Base-by-base conservation (phyloP, 2,888 invertebrate species). In the Aelia acuminata region DNA sequence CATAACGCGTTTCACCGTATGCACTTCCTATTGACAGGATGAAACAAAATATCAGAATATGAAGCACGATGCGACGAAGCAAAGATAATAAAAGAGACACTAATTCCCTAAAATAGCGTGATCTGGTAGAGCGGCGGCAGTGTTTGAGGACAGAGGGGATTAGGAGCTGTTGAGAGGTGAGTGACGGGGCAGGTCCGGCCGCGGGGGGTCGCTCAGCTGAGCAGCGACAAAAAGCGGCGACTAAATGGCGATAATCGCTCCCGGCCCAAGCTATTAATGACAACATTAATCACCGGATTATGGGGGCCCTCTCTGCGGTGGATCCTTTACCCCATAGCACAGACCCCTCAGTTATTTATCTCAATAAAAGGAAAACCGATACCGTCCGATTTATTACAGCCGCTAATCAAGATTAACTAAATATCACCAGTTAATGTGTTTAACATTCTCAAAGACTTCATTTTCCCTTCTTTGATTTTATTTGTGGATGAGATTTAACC, bases 281-380 rank as follows among this genome's bases (percentile, higher is more conserved):
- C 80, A 43, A 43, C 80, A 80, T 80, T 80, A 80, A 80, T 80
- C 80, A 80, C n/a, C 7, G 80, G 80, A 80, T 80, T 80, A 80
- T 80, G 43, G n/a, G n/a, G 43, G 80, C 39, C 22, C 43, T 39
- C 43, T 2, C 80, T 80, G 80, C 80, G 80, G 80, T 80, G 80
- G 80, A 80, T 80, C 80, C 80, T 80, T 43, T 80, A 13, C 11
- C n/a, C 22, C 22, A 47, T 39, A 47, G 43, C 18, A 43, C n/a
- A 80, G 43, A 80, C 22, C 43, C n/a, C 22, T 5, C 13, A 2
- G 80, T 80, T 43, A 80, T 80, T 80, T 80, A 80, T 80, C 43
- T 80, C 80, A 80, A 80, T 80, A 80, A 80, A 80, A 80, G 80
- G 43, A 80, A 80, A 80, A 80, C 80, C 80, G 43, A 80, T 80